Evolutionary conservation across 1,140 invertebrate species (phyloP).

Genomic region (Cotesia typhae): DNA sequence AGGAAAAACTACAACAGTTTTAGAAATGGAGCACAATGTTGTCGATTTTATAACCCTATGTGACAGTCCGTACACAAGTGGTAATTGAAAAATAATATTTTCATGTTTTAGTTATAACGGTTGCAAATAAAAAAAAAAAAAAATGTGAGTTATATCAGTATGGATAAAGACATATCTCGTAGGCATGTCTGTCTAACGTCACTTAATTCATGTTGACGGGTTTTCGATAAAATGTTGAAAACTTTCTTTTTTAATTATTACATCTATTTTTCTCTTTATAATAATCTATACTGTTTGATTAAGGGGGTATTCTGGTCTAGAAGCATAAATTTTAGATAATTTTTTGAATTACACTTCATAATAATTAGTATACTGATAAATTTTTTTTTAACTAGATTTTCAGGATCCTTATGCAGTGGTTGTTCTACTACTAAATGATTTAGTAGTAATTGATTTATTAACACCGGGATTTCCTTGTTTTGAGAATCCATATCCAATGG

Average conservation of each 20-base stretch:
- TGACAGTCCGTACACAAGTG: constrained; percentile 91
- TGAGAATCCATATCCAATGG: constrained; percentile 99
- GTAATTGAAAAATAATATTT: constrained; percentile 67
- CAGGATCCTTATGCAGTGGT: constrained; percentile 98
- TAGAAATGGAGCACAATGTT: constrained; percentile 99
- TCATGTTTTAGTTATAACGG: constrained; percentile 3
- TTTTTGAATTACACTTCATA: too few species aligned
- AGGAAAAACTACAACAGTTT: constrained; percentile 92
- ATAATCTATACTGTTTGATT: background rate
- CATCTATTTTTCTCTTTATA: background rate
- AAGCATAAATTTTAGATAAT: too few species aligned
- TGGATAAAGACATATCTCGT: constrained; percentile 22
- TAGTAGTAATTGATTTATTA: constrained; percentile 96
- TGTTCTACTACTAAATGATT: constrained; percentile 95
- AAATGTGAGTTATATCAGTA: constrained; percentile 16
- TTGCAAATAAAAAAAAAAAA: constrained; percentile 26
- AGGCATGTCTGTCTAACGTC: too few species aligned
- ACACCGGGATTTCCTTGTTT: constrained; percentile 96
- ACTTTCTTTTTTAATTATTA: too few species aligned
- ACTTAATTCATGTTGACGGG: too few species aligned
- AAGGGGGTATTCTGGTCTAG: background rate
- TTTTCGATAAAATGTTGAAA: too few species aligned
- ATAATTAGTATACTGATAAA: constrained; percentile 26
- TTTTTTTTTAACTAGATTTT: constrained; percentile 75
- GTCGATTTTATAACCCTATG: constrained; percentile 96